These are phyloP conservation scores for Oreotrochilus melanogaster DNA, from an alignment of 2,113 vertebrate genomes.

Conservation along the genomic window DNA sequence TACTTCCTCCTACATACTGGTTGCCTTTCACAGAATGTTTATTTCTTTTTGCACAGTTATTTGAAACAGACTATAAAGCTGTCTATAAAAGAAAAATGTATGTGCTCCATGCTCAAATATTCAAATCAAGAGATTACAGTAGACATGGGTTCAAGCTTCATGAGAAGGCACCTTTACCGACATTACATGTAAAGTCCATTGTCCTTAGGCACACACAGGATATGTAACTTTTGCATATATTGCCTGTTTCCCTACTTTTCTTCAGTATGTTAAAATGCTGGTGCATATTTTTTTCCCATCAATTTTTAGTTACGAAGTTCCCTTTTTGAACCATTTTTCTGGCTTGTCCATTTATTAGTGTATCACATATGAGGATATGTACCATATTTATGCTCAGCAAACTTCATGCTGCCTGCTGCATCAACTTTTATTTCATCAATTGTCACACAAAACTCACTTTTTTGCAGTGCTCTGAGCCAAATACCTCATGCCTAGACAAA, in stretches of 20 bases:
- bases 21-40: background rate
- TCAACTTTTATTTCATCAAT: background rate
- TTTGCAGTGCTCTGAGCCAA: background rate
- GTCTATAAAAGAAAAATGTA: background rate
- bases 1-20: constrained; percentile 28
- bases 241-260: background rate
- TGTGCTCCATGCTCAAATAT: background rate
- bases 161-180: background rate
- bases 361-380: background rate
- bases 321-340: background rate
- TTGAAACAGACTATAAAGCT: background rate
- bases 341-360: background rate
- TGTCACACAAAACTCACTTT: background rate
- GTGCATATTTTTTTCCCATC: background rate
- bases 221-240: background rate
- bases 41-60: background rate
- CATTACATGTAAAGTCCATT: background rate
- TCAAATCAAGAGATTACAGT: background rate
- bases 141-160: background rate
- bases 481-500: background rate
- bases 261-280: background rate
- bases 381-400: background rate
- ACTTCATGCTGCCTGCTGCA: background rate
- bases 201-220: background rate
- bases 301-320: background rate